phyloP scores from a whole-genome alignment of 2,113 vertebrate genomes.

The Cardinalis cardinalis region DNA sequence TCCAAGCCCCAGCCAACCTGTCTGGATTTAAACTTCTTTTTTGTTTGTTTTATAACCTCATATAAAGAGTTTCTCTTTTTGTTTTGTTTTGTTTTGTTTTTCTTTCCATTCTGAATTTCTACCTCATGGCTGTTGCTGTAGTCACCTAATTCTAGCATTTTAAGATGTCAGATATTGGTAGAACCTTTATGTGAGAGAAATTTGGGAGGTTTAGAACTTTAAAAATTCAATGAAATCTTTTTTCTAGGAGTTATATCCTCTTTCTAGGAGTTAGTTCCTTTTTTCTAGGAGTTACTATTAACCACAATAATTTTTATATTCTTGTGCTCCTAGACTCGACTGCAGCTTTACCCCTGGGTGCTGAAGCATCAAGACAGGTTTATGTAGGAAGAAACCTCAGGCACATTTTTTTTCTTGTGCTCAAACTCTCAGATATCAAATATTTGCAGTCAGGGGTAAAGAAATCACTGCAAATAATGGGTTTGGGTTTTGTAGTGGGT shows the following conservation, averaged over 20 bases:
- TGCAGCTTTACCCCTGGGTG: background rate
- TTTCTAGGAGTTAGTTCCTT: too few relatives aligned
- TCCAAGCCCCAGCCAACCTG: background rate
- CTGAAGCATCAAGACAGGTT: background rate
- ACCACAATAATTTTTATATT: background rate
- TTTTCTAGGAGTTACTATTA: background rate
- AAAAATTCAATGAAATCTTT: background rate
- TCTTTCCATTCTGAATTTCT: background rate
- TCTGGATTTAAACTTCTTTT: background rate
- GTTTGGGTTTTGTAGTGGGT: background rate
- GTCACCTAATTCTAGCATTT: background rate
- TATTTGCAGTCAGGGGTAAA: background rate
- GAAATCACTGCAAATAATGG: background rate
- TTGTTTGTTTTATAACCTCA: background rate
- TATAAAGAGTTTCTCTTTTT: background rate
- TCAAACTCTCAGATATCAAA: background rate
- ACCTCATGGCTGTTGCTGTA: background rate
- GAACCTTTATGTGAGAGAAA: background rate
- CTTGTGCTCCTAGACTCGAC: background rate
- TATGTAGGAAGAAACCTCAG: background rate
- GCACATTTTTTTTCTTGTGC: background rate
- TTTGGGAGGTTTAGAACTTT: accelerated
- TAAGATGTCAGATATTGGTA: background rate
- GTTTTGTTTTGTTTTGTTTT: background rate
- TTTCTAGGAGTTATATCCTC: background rate